A percentile compares a stretch with the other conserved stretches of the same genome.
These are phyloP conservation scores for Podiceps cristatus DNA, from an alignment of 2,113 vertebrate genomes.

Conservation along the genomic window DNA sequence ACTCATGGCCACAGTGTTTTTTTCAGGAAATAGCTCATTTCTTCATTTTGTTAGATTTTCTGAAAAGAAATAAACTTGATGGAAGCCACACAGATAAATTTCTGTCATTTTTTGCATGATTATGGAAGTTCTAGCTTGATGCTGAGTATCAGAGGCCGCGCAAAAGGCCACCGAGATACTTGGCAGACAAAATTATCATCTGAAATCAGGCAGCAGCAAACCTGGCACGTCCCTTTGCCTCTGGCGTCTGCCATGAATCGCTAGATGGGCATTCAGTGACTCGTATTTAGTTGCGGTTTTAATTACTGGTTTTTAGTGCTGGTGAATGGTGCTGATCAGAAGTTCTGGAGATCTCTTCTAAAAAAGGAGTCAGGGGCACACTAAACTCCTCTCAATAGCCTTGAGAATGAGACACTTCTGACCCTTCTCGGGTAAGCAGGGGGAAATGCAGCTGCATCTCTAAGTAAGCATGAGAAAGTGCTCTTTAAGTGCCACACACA, in stretches of 20 bases:
- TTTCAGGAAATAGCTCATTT: background rate
- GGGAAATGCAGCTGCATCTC: background rate
- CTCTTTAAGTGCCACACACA: conserved; percentile 36
- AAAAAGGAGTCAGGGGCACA: background rate
- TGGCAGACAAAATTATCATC: background rate
- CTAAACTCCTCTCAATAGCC: background rate
- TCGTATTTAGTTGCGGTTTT: background rate
- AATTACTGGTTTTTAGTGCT: background rate
- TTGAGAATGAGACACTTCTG: background rate
- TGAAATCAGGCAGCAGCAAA: background rate
- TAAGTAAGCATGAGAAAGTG: background rate
- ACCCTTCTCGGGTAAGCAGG: background rate
- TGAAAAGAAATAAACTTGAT: background rate
- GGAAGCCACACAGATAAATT: background rate
- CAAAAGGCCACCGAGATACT: background rate
- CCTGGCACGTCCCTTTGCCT: background rate
- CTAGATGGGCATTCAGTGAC: background rate
- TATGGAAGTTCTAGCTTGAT: background rate
- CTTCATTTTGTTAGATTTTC: background rate
- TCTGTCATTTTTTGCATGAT: background rate
- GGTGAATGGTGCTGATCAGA: background rate
- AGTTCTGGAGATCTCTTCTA: background rate
- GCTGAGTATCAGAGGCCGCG: background rate
- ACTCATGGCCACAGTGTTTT: background rate
- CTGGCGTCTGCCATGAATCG: background rate